phyloP scores from a whole-genome alignment of 2,888 invertebrate genomes.

The Lamellibrachia satsuma region DNA sequence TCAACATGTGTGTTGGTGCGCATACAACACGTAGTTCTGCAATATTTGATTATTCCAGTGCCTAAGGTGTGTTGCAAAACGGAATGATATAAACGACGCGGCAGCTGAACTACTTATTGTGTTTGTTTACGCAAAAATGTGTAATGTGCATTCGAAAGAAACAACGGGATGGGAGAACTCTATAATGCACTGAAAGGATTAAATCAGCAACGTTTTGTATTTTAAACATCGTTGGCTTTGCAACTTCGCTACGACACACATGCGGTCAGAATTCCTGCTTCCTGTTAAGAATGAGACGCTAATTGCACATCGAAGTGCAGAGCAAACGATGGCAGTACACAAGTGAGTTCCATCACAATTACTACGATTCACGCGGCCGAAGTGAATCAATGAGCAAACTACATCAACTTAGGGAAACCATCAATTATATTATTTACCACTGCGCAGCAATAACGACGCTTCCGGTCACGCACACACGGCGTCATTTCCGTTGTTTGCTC shows the following conservation, averaged over 20 bases:
- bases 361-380: background rate
- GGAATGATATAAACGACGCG: background rate
- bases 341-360: too few relatives aligned
- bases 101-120: background rate
- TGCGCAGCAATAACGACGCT: background rate
- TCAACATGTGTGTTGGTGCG: too few relatives aligned
- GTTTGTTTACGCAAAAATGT: background rate
- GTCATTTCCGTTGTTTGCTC: slow-evolving; percentile 17
- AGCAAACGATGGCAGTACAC: too few relatives aligned
- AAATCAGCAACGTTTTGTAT: background rate
- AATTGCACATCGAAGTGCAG: too few relatives aligned
- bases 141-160: background rate
- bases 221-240: too few relatives aligned
- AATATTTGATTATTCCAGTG: too few relatives aligned
- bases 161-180: background rate
- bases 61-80: background rate
- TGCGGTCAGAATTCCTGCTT: background rate
- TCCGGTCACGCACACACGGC: slow-evolving; percentile 7
- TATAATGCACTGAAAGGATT: background rate
- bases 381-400: background rate
- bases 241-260: background rate
- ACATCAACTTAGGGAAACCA: slow-evolving; percentile 11
- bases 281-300: too few relatives aligned
- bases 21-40: too few relatives aligned
- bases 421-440: background rate